These are phyloP conservation scores for Cephus cinctus DNA, from an alignment of 1,140 invertebrate species.

Conservation along the genomic window DNA sequence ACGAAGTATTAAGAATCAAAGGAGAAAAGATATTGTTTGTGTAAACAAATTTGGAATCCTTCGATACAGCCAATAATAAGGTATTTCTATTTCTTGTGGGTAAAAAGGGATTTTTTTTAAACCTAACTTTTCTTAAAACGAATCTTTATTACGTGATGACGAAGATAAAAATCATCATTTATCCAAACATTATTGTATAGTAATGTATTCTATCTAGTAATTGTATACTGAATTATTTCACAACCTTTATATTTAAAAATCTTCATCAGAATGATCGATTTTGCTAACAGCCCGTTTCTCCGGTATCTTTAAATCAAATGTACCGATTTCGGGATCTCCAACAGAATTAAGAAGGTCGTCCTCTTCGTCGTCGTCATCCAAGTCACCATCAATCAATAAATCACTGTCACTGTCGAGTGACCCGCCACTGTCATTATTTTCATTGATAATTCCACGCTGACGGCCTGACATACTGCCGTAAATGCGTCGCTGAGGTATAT, in stretches of 20 bases:
- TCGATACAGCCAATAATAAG: too few relatives aligned
- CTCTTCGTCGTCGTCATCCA: constrained; percentile 52
- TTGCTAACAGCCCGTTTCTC: constrained; percentile 47
- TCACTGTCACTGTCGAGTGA: constrained; percentile 57
- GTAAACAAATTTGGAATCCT: too few relatives aligned
- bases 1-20: too few relatives aligned
- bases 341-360: constrained; percentile 46
- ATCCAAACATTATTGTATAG: too few relatives aligned
- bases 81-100: too few relatives aligned
- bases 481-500: constrained; percentile 47
- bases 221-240: too few relatives aligned
- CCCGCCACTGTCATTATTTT: constrained; percentile 44
- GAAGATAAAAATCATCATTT: too few relatives aligned
- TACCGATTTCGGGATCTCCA: constrained; percentile 23
- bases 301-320: constrained; percentile 40
- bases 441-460: constrained; percentile 41
- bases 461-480: constrained; percentile 59
- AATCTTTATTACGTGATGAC: too few relatives aligned
- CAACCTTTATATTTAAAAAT: constrained; percentile 48
- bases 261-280: constrained; percentile 47
- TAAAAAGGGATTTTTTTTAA: too few relatives aligned
- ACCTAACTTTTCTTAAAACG: too few relatives aligned
- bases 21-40: too few relatives aligned
- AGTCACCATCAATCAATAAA: constrained; percentile 54
- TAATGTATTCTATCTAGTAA: background rate